Conservation (phyloP, 2,888 invertebrate species). For the Glyphotaelius pellucidus region DNA sequence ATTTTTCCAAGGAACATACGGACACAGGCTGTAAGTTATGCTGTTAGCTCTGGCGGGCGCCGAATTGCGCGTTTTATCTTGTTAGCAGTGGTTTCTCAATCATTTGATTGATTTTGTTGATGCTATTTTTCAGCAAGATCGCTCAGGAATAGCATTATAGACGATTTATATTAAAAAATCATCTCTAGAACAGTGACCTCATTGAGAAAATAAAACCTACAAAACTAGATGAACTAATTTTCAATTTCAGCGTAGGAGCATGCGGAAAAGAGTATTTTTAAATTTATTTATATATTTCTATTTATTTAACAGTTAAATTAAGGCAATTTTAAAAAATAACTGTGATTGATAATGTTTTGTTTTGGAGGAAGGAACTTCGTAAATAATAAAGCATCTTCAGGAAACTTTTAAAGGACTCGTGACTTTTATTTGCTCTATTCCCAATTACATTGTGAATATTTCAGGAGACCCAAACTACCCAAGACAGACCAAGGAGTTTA, state of each 20-base stretch:
- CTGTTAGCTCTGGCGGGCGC: not conserved
- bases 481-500: too few relatives aligned
- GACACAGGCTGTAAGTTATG: not conserved
- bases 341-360: too few relatives aligned
- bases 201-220: not conserved
- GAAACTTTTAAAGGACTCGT: too few relatives aligned
- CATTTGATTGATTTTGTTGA: not conserved
- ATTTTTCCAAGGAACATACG: slow-evolving; percentile 11
- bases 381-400: too few relatives aligned
- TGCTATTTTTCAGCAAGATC: not conserved
- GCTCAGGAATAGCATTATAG: not conserved
- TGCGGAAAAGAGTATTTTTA: too few relatives aligned
- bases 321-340: too few relatives aligned
- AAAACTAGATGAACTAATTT: not conserved
- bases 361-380: too few relatives aligned
- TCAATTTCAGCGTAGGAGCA: not conserved
- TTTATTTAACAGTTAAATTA: too few relatives aligned
- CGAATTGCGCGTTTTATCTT: not conserved
- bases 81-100: not conserved
- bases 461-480: too few relatives aligned
- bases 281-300: too few relatives aligned
- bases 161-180: not conserved
- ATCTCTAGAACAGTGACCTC: not conserved
- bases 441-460: too few relatives aligned
- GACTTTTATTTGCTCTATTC: too few relatives aligned